A percentile compares a stretch with the other conserved stretches of the same genome.
These are phyloP conservation scores for Xenus cinereus DNA, from an alignment of 2,113 vertebrate species.

Conservation along the genomic window DNA sequence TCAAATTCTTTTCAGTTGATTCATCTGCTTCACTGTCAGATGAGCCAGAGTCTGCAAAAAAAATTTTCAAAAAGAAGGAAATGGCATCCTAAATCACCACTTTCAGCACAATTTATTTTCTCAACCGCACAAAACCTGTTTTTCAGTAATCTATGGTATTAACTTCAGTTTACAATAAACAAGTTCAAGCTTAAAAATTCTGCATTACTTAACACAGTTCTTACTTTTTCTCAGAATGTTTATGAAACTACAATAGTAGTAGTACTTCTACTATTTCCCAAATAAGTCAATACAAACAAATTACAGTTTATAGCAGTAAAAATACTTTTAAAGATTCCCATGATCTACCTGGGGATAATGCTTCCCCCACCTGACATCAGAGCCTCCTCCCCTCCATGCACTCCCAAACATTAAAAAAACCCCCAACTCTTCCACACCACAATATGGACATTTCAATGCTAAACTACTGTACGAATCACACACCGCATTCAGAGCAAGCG, in stretches of 20 bases:
- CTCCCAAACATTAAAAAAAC: neutral
- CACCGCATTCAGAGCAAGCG: neutral
- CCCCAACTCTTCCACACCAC: neutral
- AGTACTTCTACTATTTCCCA: neutral
- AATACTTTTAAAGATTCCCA: neutral
- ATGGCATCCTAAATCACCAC: neutral
- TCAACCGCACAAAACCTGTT: neutral
- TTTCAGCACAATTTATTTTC: neutral
- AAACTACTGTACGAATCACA: neutral
- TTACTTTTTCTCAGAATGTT: neutral
- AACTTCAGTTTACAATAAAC: neutral
- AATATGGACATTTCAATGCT: neutral
- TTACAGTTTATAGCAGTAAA: neutral
- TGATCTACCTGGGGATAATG: neutral
- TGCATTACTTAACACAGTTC: neutral
- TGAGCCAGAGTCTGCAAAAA: constrained; percentile 75
- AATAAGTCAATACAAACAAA: neutral
- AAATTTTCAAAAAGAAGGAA: neutral
- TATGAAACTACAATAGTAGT: neutral
- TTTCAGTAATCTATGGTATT: neutral
- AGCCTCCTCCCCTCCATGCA: neutral
- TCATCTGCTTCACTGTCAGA: constrained; percentile 83
- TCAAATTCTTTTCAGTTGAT: constrained; percentile 77
- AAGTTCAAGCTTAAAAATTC: neutral
- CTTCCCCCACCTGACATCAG: neutral